phyloP scores from a whole-genome alignment of 2,113 vertebrate genomes.

The Excalfactoria chinensis region DNA sequence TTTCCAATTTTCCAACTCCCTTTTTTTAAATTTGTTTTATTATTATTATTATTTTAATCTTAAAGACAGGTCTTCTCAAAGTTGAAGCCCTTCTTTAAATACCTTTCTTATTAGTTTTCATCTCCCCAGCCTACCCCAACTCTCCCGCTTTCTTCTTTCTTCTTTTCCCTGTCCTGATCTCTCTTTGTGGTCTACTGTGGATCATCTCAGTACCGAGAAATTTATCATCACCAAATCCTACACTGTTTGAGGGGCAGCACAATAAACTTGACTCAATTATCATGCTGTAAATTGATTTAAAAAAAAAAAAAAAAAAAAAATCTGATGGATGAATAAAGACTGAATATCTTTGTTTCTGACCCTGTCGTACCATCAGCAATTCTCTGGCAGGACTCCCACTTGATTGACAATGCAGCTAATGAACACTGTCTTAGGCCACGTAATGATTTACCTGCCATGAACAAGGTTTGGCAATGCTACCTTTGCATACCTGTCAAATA shows the following conservation, averaged over 20 bases:
- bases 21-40: constrained; percentile 15
- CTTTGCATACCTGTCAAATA: constrained; percentile 36
- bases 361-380: constrained; percentile 59
- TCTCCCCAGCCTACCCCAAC: not conserved
- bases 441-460: constrained; percentile 78
- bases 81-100: constrained; percentile 51
- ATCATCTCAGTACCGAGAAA: constrained; percentile 13
- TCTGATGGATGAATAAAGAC: constrained; percentile 82
- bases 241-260: constrained; percentile 61
- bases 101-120: constrained; percentile 44
- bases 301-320: constrained; percentile 76
- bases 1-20: constrained; percentile 28
- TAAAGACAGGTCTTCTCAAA: constrained; percentile 8
- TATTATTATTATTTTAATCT: not conserved
- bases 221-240: constrained; percentile 58
- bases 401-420: constrained; percentile 83
- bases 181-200: constrained; percentile 44
- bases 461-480: constrained; percentile 57
- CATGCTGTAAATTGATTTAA: constrained; percentile 80
- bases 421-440: constrained; percentile 77
- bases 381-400: constrained; percentile 69
- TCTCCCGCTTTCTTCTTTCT: not conserved
- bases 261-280: constrained; percentile 72
- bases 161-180: not conserved
- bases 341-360: constrained; percentile 79